Evolutionary conservation across 1,140 invertebrate species (phyloP).

Genomic region (Trichogramma pretiosum): DNA sequence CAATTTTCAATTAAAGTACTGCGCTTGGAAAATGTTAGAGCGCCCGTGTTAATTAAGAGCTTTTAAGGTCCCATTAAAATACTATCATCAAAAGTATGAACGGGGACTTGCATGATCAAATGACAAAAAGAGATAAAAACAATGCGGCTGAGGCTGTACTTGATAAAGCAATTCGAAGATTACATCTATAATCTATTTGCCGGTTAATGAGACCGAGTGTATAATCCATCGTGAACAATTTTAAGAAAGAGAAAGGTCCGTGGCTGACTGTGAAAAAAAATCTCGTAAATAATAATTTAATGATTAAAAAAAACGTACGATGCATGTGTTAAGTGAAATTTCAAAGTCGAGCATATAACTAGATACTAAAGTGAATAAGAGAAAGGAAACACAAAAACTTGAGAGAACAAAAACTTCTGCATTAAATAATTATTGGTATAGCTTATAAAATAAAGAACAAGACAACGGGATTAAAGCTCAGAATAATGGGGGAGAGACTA

Average conservation of each 20-base stretch:
- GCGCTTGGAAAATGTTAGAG: no score
- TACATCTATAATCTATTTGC: background rate
- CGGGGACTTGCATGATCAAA: background rate
- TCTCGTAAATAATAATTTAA: slow-evolving; percentile 18
- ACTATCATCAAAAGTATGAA: no score
- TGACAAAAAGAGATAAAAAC: slow-evolving; percentile 6
- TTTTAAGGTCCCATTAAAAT: no score
- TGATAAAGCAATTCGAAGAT: slow-evolving; percentile 14
- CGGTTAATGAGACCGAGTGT: slow-evolving; percentile 12
- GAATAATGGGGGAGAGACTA: slow-evolving; percentile 21
- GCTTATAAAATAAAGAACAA: slow-evolving; percentile 25
- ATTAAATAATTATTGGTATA: slow-evolving; percentile 27
- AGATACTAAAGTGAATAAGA: slow-evolving; percentile 19
- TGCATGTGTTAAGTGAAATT: slow-evolving; percentile 25
- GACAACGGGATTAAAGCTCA: slow-evolving; percentile 24
- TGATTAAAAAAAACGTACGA: slow-evolving; percentile 20
- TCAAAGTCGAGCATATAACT: slow-evolving; percentile 19
- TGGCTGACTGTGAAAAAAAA: slow-evolving; percentile 19
- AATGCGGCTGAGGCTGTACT: background rate
- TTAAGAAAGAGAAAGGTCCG: slow-evolving; percentile 10
- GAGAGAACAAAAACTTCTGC: no score
- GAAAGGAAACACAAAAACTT: no score
- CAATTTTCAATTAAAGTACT: no score
- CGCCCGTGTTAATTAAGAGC: no score
- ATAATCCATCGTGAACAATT: slow-evolving; percentile 9